A percentile compares a stretch with the other conserved stretches of the same genome.
Evolutionary conservation across 2,888 invertebrate genomes (phyloP).

Genomic region (Caenorhabditis uteleia): DNA sequence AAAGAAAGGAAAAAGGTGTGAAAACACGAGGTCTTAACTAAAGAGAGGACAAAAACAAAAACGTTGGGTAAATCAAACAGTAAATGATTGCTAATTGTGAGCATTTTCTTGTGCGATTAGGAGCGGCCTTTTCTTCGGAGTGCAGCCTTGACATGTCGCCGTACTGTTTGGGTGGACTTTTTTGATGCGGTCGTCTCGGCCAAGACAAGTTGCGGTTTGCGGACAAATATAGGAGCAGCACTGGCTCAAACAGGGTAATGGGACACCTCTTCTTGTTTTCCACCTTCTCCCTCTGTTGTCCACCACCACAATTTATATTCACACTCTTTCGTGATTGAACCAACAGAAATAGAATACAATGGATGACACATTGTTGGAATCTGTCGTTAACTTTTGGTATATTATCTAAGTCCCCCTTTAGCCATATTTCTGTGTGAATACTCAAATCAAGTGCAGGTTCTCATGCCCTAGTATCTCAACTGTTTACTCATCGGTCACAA

Average conservation of each 20-base stretch:
- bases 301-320: constrained; percentile 18
- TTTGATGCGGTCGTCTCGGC: constrained; percentile 31
- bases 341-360: constrained; percentile 9
- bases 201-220: constrained; percentile 43
- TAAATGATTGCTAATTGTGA: constrained; percentile 32
- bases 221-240: constrained; percentile 43
- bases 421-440: too few relatives aligned
- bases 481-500: too few relatives aligned
- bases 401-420: too few relatives aligned
- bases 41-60: constrained; percentile 5
- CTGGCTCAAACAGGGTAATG: constrained; percentile 27
- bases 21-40: constrained; percentile 32
- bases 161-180: constrained; percentile 20
- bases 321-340: constrained; percentile 13
- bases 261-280: constrained; percentile 40
- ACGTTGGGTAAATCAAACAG: constrained; percentile 1
- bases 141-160: constrained; percentile 32
- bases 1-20: constrained; percentile 12
- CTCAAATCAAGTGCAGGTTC: too few relatives aligned
- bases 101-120: too few relatives aligned
- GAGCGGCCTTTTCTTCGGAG: too few relatives aligned
- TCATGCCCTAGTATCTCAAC: too few relatives aligned
- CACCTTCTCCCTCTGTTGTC: constrained; percentile 11
- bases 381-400: too few relatives aligned
- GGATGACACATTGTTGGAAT: too few relatives aligned